Conservation (phyloP, 30 jellyfish, hydroid and myxozoan genomes). For the Calvadosia cruxmelitensis region DNA sequence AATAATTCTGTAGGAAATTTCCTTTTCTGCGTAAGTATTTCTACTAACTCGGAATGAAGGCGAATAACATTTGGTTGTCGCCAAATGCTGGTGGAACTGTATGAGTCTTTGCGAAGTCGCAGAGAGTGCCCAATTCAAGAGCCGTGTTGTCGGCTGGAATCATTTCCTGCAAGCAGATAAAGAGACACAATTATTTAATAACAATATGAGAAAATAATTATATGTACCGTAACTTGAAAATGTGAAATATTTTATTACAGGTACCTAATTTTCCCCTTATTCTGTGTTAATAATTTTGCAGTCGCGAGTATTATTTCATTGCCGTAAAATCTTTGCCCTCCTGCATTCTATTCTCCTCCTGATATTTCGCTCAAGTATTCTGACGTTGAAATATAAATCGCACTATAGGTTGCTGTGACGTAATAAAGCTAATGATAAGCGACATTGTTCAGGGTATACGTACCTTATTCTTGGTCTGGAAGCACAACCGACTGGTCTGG, state of each 20-base stretch:
- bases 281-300: no score
- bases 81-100: conserved; percentile 19
- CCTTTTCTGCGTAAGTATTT: no score
- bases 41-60: conserved; percentile 71
- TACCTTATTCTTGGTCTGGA: conserved; percentile 69
- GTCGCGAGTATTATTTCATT: no score
- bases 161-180: conserved; percentile 45
- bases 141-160: conserved; percentile 63
- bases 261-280: no score
- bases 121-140: conserved; percentile 41
- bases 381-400: background rate
- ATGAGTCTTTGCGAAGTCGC: conserved; percentile 30
- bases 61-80: conserved; percentile 49
- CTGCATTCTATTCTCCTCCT: no score
- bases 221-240: no score
- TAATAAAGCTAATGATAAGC: background rate
- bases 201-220: no score
- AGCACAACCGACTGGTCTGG: conserved; percentile 32
- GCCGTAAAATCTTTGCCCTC: no score
- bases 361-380: no score
- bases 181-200: background rate
- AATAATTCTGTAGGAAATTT: no score
- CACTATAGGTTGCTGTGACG: background rate
- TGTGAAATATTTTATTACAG: no score
- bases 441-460: background rate